Evolutionary conservation across 2,888 invertebrate species (phyloP), one percentile per base, ranked within the genome.

Genomic region (Pterostichus niger): DNA sequence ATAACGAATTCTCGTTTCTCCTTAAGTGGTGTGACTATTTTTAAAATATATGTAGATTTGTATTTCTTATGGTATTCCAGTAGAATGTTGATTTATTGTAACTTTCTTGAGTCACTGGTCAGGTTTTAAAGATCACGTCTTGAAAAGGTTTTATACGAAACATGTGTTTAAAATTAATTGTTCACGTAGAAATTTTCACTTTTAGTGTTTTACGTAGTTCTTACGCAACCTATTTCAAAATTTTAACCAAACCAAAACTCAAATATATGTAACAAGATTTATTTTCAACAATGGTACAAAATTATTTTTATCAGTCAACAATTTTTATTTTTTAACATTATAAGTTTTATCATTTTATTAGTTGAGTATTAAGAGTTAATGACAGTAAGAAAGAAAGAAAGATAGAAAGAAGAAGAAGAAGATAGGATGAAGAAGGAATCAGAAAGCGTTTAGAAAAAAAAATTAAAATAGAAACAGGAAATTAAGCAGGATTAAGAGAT

Each of bases 221-320:
- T 17, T 59, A 15, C 54, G 7, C 31, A 59, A 59, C 24, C 5
- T 9, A 11, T 17, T 15, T 9, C 17, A 56, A 9, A 17, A 56
- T 15, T 56, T 59, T 59, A 31, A 59, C 31, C 31, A 31, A 10
- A 49, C n/a, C 73, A 73, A 9, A 46, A 68, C 40, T 40, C 6
- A 40, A 35, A 56, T 75, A 49, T 75, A 52, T 52, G 54, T 76
- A 76, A 76, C 76, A 76, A 56, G n/a, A n/a, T 76, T 76, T 76
- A 76, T 76, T 75, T 52, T 49, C 56, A 76, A 76, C 76, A 76
- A 76, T 54, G 40, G 56, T 54, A 76, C 54, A 76, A 76, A 52
- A 76, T 49, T 54, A 35, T 40, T 40, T 17, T 56, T 17, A 44
- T 71, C 68, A 71, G 68, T 71, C 68, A 71, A 17, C 46, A 71